Base-by-base conservation (phyloP, 2,797 vertebrate genomes). In the Erithacus rubecula region DNA sequence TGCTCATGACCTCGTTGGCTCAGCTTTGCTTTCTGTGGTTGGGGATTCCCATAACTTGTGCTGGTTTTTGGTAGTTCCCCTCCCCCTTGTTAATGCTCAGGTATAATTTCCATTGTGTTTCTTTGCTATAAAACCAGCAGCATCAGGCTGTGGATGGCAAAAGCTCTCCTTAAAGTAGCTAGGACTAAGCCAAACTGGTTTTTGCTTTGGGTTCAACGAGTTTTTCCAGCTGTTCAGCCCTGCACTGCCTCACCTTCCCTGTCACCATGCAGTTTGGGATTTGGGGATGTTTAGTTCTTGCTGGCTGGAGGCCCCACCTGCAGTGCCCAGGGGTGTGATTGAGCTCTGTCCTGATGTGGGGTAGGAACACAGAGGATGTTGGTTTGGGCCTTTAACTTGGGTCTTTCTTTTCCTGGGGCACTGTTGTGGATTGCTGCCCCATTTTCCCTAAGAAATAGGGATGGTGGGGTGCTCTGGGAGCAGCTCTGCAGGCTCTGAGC, bases 361-460 rank as follows among this genome's bases (percentile, higher is more conserved):
- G 34, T 46, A 39, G 49, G 39, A 75, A 36, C 32, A 59, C 15
- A 34, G 39, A 27, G 19, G 15, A 36, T 3, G 23, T 3, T 55
- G 14, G 2, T 4, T 32, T 21, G 5, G 10, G 22, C 30, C 36
- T 34, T 37, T 23, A 30, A 14, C 34, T 46, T 1, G 2, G 10
- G 22, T 22, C 17, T 59, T 30, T 39, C 12, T 46, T n/a, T 7
- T 24, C 8, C 39, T 39, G 56, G 72, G 71, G 17, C 9, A 3
- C 29, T 27, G 29, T 2, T 63, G 24, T 4, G 44, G 17, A 9
- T 24, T 46, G 9, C 7, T 58, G 34, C 41, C 11, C 37, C 0
- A 0, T 47, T 46, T 12, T 15, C 19, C 12, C 5, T 4, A 2
- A 19, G 49, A 39, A 65, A 65, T 1, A 7, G 0, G 1, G 58